Conservation (phyloP, 2,888 invertebrate species). For the Mylabris sibirica region DNA sequence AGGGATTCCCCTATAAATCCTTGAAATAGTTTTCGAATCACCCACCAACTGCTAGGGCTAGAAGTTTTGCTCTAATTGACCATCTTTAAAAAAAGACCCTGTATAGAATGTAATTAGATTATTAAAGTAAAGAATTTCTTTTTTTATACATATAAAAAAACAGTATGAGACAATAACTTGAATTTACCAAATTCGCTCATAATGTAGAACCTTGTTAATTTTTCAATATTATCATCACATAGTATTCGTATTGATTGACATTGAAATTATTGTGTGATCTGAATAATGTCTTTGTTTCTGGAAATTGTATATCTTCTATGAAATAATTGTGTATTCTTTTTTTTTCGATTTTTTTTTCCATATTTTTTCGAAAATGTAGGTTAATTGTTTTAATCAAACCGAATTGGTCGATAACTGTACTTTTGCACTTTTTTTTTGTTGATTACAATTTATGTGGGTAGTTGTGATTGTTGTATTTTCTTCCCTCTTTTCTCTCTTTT, state of each 20-base stretch:
- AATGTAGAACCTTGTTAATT: neutral
- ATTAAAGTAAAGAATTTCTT: neutral
- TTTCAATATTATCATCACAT: conserved; percentile 13
- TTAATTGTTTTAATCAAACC: neutral
- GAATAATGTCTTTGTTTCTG: neutral
- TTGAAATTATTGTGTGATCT: conserved; percentile 8
- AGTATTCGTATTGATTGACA: neutral
- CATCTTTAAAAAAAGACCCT: no score
- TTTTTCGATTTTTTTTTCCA: neutral
- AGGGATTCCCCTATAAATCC: no score
- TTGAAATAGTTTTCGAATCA: no score
- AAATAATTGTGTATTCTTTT: neutral
- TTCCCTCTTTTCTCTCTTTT: neutral
- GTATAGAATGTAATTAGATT: neutral
- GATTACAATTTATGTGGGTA: neutral
- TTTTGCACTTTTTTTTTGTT: neutral
- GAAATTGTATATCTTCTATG: neutral
- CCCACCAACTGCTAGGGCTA: no score
- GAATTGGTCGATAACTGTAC: neutral
- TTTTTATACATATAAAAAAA: neutral
- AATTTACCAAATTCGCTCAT: neutral
- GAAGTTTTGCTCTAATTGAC: no score
- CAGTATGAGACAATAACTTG: neutral
- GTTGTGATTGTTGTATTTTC: neutral
- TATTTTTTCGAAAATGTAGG: neutral